Evolutionary conservation across 1,140 invertebrate species (phyloP), one percentile per base, ranked within the genome.

Genomic region (Colletes latitarsis): DNA sequence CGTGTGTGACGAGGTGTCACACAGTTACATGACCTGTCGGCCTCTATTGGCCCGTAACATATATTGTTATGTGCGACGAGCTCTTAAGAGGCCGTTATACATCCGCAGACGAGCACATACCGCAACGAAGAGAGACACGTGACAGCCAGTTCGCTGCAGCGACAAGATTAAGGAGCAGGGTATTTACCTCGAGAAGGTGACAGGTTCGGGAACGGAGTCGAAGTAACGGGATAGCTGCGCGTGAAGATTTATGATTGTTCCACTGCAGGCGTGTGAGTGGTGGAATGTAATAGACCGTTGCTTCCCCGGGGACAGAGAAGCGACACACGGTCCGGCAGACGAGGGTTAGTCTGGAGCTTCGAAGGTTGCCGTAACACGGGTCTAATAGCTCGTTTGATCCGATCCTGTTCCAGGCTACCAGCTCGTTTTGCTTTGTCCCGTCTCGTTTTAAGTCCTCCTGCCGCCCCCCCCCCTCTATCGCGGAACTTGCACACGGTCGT

Each of bases 311-410:
- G 84, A 79, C 57, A 58, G 53, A 74, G 72, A 80, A 78, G 87
- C 77, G 83, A 88, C 84, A 84, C 81, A 68, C 72, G 77, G 80
- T 81, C 69, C 72, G 12, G 49, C 78, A 58, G 76, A 83, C 85
- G 77, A 81, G 81, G 79, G 80, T 84, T 78, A 82, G 69, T 66
- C 67, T 58, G 77, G 62, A 82, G 82, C 74, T 86, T 73, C 76
- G 86, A 80, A 88, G 83, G 82, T 79, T 67, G 74, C 62, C 79
- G 81, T 88, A 89, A 90, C 86, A 83, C 84, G 82, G 74, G 81
- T 89, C 89, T 89, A 90, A 90, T 90, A 86, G 89, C 84, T 89
- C 88, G 88, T 89, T 90, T 89, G 88, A 90, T 89, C 86, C 87
- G 82, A 68, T 81, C 82, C 81, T 82, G 83, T 72, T 85, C 69